Conservation (phyloP, 2,113 vertebrate species). For the Hypanus sabinus region DNA sequence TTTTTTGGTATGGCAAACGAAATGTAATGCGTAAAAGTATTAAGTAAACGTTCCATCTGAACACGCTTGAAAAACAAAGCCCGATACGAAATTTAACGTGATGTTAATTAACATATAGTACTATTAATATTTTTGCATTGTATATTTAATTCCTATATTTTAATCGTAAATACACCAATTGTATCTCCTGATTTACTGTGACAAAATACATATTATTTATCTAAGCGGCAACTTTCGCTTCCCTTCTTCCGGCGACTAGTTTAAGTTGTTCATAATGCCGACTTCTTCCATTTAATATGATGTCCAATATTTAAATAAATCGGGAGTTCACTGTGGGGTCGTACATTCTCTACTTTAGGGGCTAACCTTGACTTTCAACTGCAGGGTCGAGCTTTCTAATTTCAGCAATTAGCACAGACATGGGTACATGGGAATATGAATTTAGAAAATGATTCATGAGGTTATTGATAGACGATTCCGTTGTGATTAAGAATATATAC, state of each 20-base stretch:
- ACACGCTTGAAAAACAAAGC: conserved; percentile 15
- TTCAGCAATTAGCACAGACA: background rate
- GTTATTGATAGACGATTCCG: background rate
- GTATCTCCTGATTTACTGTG: background rate
- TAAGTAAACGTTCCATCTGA: conserved; percentile 17
- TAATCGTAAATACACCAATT: background rate
- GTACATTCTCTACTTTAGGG: background rate
- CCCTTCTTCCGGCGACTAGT: background rate
- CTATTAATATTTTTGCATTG: background rate
- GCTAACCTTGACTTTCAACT: conserved; percentile 7
- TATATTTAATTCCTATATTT: background rate
- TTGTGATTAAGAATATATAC: too few species aligned
- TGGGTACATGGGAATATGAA: background rate
- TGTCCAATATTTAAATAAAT: conserved; percentile 29
- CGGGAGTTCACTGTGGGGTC: background rate
- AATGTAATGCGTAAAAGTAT: background rate
- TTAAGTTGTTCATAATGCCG: background rate
- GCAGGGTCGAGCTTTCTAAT: background rate
- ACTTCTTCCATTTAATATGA: conserved; percentile 2
- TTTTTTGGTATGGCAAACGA: background rate
- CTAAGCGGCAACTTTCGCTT: background rate
- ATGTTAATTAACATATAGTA: background rate
- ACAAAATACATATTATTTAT: background rate
- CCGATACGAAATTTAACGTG: background rate
- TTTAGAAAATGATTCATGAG: background rate